phyloP scores from a whole-genome alignment of 1,140 invertebrate genomes.

The Drosophila pallidifrons region DNA sequence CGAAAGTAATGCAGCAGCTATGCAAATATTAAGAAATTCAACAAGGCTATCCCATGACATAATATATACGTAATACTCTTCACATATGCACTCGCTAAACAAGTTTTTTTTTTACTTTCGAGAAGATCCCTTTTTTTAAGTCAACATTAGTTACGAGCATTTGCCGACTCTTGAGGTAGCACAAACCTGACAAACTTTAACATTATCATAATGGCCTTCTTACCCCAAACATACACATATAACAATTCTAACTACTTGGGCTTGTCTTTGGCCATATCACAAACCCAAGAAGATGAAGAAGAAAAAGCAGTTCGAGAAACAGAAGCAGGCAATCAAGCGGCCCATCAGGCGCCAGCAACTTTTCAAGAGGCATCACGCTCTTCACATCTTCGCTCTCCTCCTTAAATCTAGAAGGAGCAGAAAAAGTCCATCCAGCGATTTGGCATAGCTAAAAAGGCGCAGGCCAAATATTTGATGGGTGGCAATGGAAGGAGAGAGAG shows the following conservation, averaged over 20 bases:
- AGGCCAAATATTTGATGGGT: constrained; percentile 50
- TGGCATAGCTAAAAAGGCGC: constrained; percentile 51
- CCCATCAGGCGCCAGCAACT: constrained; percentile 50
- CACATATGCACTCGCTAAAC: background rate
- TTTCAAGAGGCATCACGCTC: constrained; percentile 31
- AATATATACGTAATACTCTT: background rate
- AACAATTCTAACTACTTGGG: constrained; percentile 35
- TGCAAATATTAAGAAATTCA: background rate
- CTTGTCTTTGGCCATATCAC: constrained; percentile 40
- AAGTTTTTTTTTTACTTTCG: background rate
- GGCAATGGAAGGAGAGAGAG: constrained; percentile 1
- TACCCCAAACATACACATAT: constrained; percentile 19
- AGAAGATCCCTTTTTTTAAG: constrained; percentile 13
- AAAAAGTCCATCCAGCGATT: constrained; percentile 41
- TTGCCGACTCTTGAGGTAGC: constrained; percentile 24
- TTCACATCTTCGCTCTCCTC: background rate
- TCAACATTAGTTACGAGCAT: background rate
- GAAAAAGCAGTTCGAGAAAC: no score
- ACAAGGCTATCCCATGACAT: no score
- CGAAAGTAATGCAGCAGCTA: background rate
- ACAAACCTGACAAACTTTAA: constrained; percentile 34
- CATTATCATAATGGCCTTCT: constrained; percentile 57
- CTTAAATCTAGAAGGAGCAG: background rate
- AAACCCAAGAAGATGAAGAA: constrained; percentile 19
- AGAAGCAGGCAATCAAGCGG: constrained; percentile 51